Conservation (phyloP, 2,797 vertebrate species). For the Clarias laeviceps region DNA sequence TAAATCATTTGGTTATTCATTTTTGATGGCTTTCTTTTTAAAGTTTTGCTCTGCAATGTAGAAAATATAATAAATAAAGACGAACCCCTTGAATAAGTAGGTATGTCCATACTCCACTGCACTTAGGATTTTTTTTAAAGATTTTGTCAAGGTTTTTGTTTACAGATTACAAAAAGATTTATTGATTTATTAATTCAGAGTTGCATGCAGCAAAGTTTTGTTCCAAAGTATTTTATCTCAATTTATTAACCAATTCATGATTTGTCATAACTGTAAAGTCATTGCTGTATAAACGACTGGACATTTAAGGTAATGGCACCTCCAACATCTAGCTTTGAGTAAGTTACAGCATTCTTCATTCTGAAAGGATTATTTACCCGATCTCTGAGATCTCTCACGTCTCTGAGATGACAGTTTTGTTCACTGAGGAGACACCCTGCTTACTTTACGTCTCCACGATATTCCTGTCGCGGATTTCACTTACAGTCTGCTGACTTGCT, state of each 20-base stretch:
- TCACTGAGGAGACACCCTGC: neutral
- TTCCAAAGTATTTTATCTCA: neutral
- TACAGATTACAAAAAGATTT: neutral
- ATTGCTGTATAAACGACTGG: neutral
- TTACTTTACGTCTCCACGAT: neutral
- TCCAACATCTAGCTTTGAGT: neutral
- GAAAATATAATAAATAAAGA: no score
- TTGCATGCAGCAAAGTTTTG: neutral
- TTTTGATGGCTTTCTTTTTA: no score
- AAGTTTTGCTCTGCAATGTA: no score
- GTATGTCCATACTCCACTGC: no score
- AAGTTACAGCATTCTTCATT: neutral
- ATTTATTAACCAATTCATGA: neutral
- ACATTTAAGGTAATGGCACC: neutral
- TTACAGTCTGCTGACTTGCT: slow-evolving; percentile 60
- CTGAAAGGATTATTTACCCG: neutral
- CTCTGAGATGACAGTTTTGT: neutral
- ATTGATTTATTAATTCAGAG: neutral
- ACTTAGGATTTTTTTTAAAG: neutral
- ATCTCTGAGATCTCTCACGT: neutral
- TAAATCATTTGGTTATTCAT: no score
- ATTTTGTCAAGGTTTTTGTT: neutral
- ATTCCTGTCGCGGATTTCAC: slow-evolving; percentile 16
- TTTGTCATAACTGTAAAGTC: no score
- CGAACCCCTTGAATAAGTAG: no score